These are phyloP conservation scores for Chionis minor DNA, from an alignment of 2,113 vertebrate species.

Conservation along the genomic window DNA sequence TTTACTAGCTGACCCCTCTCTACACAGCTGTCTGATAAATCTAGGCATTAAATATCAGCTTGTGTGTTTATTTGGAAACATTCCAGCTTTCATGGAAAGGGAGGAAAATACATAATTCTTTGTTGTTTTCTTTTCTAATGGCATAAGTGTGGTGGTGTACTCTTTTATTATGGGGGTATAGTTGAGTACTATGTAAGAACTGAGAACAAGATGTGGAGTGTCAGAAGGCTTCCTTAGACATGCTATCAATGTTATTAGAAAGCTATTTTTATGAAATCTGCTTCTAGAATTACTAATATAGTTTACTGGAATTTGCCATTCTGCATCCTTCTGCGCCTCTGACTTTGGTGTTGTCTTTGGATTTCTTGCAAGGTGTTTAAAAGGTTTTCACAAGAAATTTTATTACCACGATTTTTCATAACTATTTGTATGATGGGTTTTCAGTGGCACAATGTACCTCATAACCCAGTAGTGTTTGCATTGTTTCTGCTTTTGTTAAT, in stretches of 20 bases:
- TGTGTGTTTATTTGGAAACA: background rate
- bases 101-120: background rate
- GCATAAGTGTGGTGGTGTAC: background rate
- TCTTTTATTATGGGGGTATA: background rate
- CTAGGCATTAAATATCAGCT: background rate
- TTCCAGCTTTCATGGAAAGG: background rate
- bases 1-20: background rate
- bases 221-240: background rate
- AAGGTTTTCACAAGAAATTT: background rate
- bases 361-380: background rate
- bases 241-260: background rate
- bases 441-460: background rate
- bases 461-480: background rate
- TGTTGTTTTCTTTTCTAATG: background rate
- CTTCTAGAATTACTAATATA: background rate
- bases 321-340: background rate
- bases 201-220: background rate
- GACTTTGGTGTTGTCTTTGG: background rate
- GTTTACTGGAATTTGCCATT: background rate
- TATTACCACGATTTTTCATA: background rate
- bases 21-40: conserved; percentile 6
- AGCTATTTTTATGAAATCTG: background rate
- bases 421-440: background rate
- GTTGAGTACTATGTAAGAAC: background rate
- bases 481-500: background rate